These are phyloP conservation scores for Anableps anableps DNA, from an alignment of 2,797 vertebrate genomes.

Conservation along the genomic window DNA sequence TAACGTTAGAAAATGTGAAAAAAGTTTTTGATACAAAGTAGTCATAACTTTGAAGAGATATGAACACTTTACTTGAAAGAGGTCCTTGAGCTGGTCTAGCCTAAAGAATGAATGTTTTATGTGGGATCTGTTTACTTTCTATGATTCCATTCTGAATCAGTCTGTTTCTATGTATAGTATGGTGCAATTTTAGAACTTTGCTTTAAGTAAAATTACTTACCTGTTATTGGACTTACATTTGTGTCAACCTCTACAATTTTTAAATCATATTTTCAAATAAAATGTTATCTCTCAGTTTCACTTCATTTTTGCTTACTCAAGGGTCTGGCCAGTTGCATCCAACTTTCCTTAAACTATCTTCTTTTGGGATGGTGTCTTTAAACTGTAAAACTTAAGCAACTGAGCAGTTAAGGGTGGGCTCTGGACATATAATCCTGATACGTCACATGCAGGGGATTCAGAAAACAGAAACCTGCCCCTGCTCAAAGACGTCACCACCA, in stretches of 20 bases:
- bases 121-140: not conserved
- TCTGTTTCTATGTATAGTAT: not conserved
- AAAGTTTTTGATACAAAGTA: not conserved
- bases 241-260: not conserved
- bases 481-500: constrained; percentile 74
- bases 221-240: not conserved
- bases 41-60: not conserved
- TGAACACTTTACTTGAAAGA: not conserved
- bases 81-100: not conserved
- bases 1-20: not conserved
- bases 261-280: not conserved
- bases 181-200: not conserved
- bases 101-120: not conserved
- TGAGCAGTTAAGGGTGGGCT: constrained; percentile 55
- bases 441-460: constrained; percentile 79
- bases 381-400: constrained; percentile 24
- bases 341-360: not conserved
- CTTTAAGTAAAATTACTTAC: not conserved
- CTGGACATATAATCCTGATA: constrained; percentile 64
- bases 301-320: not conserved
- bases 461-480: constrained; percentile 75
- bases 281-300: not conserved
- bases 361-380: not conserved
- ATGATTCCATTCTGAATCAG: not conserved
- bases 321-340: not conserved